Evolutionary conservation across 2,797 vertebrate species (phyloP).

Genomic region (Florisuga fusca): DNA sequence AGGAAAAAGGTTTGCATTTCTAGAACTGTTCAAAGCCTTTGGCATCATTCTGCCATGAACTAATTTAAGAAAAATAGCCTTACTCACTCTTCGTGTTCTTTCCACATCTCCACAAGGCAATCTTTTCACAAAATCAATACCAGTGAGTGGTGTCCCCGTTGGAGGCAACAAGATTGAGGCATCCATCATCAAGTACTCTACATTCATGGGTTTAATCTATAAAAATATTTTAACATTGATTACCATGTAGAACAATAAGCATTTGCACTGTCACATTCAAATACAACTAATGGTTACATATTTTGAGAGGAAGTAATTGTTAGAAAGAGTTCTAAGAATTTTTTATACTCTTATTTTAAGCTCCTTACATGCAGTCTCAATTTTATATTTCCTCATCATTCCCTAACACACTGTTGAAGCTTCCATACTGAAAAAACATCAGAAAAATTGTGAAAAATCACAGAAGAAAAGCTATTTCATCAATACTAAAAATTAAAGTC

Average conservation of each 20-base stretch:
- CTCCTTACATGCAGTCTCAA: not conserved
- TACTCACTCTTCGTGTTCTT: constrained; percentile 91
- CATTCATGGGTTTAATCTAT: constrained; percentile 97
- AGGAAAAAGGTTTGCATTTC: not conserved
- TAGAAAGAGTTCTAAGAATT: not conserved
- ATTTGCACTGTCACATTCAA: not conserved
- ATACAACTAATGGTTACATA: not conserved
- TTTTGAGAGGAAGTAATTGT: not conserved
- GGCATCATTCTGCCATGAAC: not conserved
- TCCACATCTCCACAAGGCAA: constrained; percentile 96
- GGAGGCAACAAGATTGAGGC: constrained; percentile 96
- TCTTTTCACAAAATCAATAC: constrained; percentile 97
- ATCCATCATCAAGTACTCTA: constrained; percentile 99
- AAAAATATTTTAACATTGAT: constrained; percentile 27
- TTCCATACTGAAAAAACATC: not conserved
- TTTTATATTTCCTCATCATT: not conserved
- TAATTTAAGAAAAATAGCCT: not conserved
- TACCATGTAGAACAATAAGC: not conserved
- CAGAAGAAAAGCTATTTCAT: not conserved
- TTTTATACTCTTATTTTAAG: not conserved
- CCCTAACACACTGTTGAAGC: not conserved
- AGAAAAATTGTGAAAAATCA: not conserved
- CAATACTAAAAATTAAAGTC: not conserved
- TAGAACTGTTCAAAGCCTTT: not conserved
- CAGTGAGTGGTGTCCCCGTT: constrained; percentile 95